These are phyloP conservation scores for Pinctada fucata DNA, from an alignment of 2,888 invertebrate genomes.

Conservation along the genomic window DNA sequence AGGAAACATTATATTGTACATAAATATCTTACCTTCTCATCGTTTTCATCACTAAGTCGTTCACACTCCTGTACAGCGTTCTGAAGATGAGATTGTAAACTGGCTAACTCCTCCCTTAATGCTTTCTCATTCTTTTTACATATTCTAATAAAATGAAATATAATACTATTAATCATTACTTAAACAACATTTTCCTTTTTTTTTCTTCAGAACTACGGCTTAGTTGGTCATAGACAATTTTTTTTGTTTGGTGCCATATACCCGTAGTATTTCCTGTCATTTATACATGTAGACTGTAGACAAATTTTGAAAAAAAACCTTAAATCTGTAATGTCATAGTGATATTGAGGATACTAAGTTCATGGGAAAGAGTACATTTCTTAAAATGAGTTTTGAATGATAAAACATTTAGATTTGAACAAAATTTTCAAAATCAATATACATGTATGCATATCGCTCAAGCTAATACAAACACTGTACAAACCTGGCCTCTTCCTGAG, in stretches of 20 bases:
- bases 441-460: too few species aligned
- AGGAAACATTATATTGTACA: too few species aligned
- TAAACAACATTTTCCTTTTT: background rate
- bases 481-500: slow-evolving; percentile 56
- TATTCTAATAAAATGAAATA: slow-evolving; percentile 29
- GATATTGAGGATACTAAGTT: too few species aligned
- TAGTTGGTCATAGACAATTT: too few species aligned
- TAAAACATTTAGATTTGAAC: too few species aligned
- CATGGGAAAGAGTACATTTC: too few species aligned
- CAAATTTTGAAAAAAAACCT: background rate
- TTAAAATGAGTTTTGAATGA: too few species aligned
- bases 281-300: background rate
- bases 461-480: too few species aligned
- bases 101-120: slow-evolving; percentile 50
- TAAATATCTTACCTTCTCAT: slow-evolving; percentile 47
- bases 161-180: background rate
- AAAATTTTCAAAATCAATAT: too few species aligned
- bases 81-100: slow-evolving; percentile 50
- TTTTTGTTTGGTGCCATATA: too few species aligned
- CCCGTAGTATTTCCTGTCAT: background rate
- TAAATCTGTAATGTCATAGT: too few species aligned
- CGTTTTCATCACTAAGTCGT: slow-evolving; percentile 45
- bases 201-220: too few species aligned
- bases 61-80: slow-evolving; percentile 51
- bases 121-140: slow-evolving; percentile 52